Percentiles rank a stretch among this genome's conserved stretches.
Conservation (phyloP, 2,888 invertebrate species). For the Leptinotarsa peninsularis region DNA sequence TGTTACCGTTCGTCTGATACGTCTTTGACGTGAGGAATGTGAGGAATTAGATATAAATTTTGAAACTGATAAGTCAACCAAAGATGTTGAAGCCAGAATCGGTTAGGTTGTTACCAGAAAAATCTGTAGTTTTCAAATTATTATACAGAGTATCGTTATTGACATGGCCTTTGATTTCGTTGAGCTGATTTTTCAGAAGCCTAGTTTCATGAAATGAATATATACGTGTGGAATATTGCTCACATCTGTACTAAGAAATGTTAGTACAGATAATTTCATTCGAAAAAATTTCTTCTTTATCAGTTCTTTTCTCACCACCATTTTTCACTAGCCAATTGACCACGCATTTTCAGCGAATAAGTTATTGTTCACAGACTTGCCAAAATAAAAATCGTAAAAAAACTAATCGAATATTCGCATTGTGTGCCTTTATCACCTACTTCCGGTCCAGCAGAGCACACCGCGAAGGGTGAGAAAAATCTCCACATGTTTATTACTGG, state of each 20-base stretch:
- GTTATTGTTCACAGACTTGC: conserved; percentile 40
- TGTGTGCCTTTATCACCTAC: conserved; percentile 56
- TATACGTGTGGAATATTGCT: no score
- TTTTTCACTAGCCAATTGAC: conserved; percentile 17
- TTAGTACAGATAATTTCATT: not conserved
- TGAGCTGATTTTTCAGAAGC: no score
- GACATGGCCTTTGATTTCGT: no score
- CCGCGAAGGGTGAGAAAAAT: conserved; percentile 37
- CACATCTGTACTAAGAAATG: not conserved
- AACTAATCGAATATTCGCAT: conserved; percentile 59
- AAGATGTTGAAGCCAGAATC: no score
- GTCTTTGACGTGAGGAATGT: no score
- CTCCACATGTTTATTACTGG: conserved; percentile 51
- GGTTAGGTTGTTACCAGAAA: no score
- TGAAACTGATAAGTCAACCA: no score
- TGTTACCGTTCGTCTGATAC: no score
- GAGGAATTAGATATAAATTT: no score
- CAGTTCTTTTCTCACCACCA: not conserved
- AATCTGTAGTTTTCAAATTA: no score
- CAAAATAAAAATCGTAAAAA: conserved; percentile 45
- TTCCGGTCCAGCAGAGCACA: conserved; percentile 56
- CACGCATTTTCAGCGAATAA: conserved; percentile 25
- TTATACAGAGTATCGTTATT: no score
- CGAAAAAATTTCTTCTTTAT: not conserved
- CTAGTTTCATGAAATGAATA: no score